Evolutionary conservation across 2,797 vertebrate genomes (phyloP).

Genomic region (Rhyacichthys aspro): DNA sequence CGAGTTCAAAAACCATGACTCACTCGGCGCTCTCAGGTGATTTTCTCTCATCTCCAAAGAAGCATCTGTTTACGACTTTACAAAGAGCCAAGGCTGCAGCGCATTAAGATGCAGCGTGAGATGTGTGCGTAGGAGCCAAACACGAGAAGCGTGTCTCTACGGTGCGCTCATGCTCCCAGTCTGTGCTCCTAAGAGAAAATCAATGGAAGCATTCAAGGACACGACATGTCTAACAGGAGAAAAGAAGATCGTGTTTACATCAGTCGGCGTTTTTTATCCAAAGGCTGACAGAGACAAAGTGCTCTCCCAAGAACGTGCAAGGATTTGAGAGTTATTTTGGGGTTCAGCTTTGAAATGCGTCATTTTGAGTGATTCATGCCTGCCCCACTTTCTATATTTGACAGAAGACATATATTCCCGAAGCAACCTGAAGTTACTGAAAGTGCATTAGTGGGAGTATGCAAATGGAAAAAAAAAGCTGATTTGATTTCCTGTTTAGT

Average conservation of each 20-base stretch:
- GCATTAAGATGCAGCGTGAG: neutral
- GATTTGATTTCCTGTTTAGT: neutral
- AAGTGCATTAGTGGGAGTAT: conserved; percentile 13
- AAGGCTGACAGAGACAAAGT: conserved; percentile 30
- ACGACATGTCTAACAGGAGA: conserved; percentile 31
- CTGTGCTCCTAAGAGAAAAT: conserved; percentile 25
- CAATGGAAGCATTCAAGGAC: conserved; percentile 35
- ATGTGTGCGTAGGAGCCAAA: neutral
- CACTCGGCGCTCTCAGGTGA: neutral
- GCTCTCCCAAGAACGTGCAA: conserved; percentile 9
- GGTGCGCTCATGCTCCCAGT: conserved; percentile 1
- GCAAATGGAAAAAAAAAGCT: neutral
- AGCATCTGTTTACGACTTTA: conserved; percentile 4
- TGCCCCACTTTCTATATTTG: conserved; percentile 45
- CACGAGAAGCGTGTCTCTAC: neutral
- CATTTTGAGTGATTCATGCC: conserved; percentile 31
- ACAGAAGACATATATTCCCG: conserved; percentile 32
- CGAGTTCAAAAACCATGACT: neutral
- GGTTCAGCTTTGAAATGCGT: conserved; percentile 25
- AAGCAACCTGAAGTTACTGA: conserved; percentile 13
- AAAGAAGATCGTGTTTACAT: conserved; percentile 27
- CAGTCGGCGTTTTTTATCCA: conserved; percentile 27
- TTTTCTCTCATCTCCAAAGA: neutral
- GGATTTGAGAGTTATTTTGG: conserved; percentile 22
- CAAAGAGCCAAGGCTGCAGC: conserved; percentile 2